Conservation (phyloP, 2,797 vertebrate species). For the Corythornis leucogaster region DNA sequence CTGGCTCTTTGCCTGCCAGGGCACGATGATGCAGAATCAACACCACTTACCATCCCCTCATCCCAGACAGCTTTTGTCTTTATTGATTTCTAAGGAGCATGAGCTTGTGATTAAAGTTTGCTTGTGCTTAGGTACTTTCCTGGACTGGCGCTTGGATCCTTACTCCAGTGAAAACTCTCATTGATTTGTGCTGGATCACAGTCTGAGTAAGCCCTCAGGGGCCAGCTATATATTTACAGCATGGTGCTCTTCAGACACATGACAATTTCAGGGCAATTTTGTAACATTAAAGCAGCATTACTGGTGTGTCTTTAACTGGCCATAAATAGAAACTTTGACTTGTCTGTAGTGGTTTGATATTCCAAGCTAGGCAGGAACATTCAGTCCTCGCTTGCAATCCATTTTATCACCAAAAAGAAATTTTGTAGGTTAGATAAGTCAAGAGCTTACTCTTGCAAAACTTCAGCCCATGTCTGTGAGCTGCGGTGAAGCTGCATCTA, state of each 20-base stretch:
- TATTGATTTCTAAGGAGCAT: neutral
- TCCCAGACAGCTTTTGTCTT: neutral
- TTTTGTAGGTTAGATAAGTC: conserved; percentile 22
- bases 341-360: neutral
- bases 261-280: conserved; percentile 56
- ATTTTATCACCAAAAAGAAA: conserved; percentile 40
- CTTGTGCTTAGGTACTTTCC: neutral
- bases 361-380: conserved; percentile 3
- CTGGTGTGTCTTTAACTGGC: neutral
- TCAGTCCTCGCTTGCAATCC: neutral
- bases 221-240: neutral
- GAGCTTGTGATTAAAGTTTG: conserved; percentile 29
- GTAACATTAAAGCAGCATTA: conserved; percentile 51
- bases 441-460: conserved; percentile 49
- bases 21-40: neutral
- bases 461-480: neutral
- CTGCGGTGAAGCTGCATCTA: neutral
- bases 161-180: conserved; percentile 23
- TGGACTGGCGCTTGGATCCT: neutral
- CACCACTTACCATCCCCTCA: neutral
- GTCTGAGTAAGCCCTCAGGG: conserved; percentile 4
- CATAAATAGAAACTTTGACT: conserved; percentile 32
- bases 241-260: conserved; percentile 22
- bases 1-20: no score
- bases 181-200: conserved; percentile 28